Base-by-base conservation (phyloP, 2,888 invertebrate species). In the Diogma glabrata region DNA sequence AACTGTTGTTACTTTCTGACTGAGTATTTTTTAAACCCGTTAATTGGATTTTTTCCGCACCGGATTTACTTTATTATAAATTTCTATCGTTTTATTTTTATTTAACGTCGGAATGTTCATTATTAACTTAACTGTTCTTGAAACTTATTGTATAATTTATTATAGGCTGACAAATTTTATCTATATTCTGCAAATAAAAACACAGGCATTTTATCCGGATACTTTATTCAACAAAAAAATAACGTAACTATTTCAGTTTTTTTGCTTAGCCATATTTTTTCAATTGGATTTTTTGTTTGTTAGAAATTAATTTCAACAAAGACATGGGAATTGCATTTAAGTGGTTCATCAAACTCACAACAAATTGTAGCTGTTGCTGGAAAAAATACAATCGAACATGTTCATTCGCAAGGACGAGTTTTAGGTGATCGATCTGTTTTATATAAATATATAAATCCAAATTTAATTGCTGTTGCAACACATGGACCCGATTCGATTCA, bases 391-490 rank as follows among this genome's bases (percentile, higher is more conserved):
- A 72, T 74, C 57, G 89, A 89, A 72, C 76, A 80, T 54, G 88
- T 92, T 14, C 95, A 96, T 70, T 94, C 95, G 1, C 92, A 94
- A 65, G 99, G 97, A 20, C 79, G 93, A 57, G 96, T 96, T 48
- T 74, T 97, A 57, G 87, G 87, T 28, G 97, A 99, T 74, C 79
- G 99, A 55, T 91, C 91, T 60, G 99, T 99, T 50, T 79, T 97
- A 30, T 99, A 99, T 75, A 99, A 99, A 72, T 97, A 99, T 70
- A 79, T 90, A 59, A 99, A 99, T 76, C 99, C 99, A 23, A 99
- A 99, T 73, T 75, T 99, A 57, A 82, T 95, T 55, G 89, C 90
- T 12, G 76, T 95, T 55, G 78, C 88, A 22, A 86, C 90, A 0
- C 79, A 88, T 63, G 83, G 84, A 24, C 76, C 79, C 14, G 88